Conservation (phyloP, 2,113 vertebrate genomes). For the Triplophysa rosa region DNA sequence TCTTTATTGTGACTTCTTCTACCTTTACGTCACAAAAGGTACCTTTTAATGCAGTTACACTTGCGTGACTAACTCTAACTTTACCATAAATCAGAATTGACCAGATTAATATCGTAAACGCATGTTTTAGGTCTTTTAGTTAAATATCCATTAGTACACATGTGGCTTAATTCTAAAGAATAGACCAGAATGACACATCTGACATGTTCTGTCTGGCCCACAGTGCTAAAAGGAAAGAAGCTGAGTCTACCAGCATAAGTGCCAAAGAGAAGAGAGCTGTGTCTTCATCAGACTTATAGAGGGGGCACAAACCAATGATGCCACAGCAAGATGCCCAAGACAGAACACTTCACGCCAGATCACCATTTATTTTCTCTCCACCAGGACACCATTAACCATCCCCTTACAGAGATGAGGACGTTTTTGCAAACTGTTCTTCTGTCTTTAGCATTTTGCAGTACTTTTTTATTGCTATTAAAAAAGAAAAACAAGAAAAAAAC, state of each 20-base stretch:
- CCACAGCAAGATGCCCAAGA: constrained; percentile 83
- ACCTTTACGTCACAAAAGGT: constrained; percentile 99
- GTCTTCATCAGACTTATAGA: constrained; percentile 83
- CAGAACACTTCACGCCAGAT: constrained; percentile 66
- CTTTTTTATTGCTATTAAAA: constrained; percentile 92
- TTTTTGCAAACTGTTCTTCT: constrained; percentile 70
- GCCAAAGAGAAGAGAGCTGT: constrained; percentile 68
- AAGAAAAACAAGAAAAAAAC: constrained; percentile 57
- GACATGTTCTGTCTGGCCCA: constrained; percentile 5
- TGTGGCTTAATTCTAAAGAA: not conserved
- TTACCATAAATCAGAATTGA: not conserved
- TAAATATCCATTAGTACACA: not conserved
- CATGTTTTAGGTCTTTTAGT: not conserved
- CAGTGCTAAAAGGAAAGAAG: constrained; percentile 99
- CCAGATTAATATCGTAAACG: not conserved
- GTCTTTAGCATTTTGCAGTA: constrained; percentile 96
- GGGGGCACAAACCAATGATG: constrained; percentile 78
- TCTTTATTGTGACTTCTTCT: constrained; percentile 99
- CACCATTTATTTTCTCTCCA: constrained; percentile 12
- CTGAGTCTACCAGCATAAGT: constrained; percentile 97
- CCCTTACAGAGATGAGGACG: constrained; percentile 71
- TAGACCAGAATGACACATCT: not conserved
- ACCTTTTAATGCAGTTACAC: not conserved
- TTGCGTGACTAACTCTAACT: too few species aligned
- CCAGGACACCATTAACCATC: constrained; percentile 67